Evolutionary conservation across 2,113 vertebrate genomes (phyloP), one percentile per base, ranked within the genome.

Genomic region (Todiramphus saurophagus): DNA sequence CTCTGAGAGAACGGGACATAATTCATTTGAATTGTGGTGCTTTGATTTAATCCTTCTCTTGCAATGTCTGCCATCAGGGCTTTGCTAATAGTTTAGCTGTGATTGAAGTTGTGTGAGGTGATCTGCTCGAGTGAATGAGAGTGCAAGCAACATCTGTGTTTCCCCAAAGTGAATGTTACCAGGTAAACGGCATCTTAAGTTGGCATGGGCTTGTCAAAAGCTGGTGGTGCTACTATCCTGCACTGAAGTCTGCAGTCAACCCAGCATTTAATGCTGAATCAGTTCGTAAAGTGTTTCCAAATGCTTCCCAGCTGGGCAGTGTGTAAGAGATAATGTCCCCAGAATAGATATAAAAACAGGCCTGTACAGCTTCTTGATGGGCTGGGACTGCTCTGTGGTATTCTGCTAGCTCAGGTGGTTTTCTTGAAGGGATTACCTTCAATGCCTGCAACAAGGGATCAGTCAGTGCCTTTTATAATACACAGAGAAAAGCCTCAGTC

Each of bases 401-500:
- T 95, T 89, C 84, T 91, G 74, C 83, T 74, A 41, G 59, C 59
- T 95, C 81, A 87, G 74, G 74, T 80, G 23, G 23, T 85, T 91
- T 95, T 92, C 70, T 94, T 89, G 76, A 69, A 83, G 58, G 74
- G 15, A 63, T 89, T 94, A 43, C n/a, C 8, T 89, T 83, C 46
- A 85, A 8, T n/a, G 16, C 62, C 66, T 63, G 63, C 77, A 69
- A 92, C 31, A 79, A 91, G 83, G 37, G 33, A 59, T 70, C 70
- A 5, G 5, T 59, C 70, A 89, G 37, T 4, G 1, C 35, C 41
- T 87, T 70, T 85, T 82, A 51, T 23, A 84, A 82, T 55, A 73
- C 2, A 4, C 28, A 39, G 1, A 76, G 51, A 82, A 75, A 81
- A 87, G 23, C 31, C 55, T 83, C 59, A 87, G 9, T 67, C 46